Base-by-base conservation (phyloP, 2,113 vertebrate genomes). In the Varanus komodoensis region DNA sequence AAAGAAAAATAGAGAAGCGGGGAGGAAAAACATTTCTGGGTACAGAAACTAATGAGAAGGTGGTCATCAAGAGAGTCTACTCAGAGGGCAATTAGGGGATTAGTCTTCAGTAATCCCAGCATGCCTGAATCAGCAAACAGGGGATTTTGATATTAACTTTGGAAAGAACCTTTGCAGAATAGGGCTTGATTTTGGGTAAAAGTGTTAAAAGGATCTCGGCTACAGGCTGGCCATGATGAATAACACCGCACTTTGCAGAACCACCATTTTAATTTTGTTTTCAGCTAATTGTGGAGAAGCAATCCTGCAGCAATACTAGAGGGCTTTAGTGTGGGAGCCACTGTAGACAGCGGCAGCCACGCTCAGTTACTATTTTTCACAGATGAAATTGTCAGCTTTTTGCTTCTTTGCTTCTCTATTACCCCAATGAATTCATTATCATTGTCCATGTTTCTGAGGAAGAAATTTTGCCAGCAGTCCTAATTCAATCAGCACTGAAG, bases 401-500 rank as follows among this genome's bases (percentile, higher is more conserved):
- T 54, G 23, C 74, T 89, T 89, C 79, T 54, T 48, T 89, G 50
- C 87, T 82, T 52, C 79, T 74, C 44, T 74, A 71, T 82, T 73
- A 74, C 79, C 15, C 17, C 57, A 44, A 67, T 44, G 9, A 73
- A 82, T 73, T 89, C 79, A 82, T 89, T 88, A 61, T 80, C 67
- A 82, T 88, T 50, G 11, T 54, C 82, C 79, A 57, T 73, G 79
- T 88, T 82, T 71, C 69, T 27, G 64, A 82, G 68, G 25, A 61
- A 54, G 71, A 48, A 61, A 73, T 82, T 71, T 82, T 82, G 67
- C 79, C 79, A 82, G 44, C 21, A 34, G 79, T 82, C 67, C 87
- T 71, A 88, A 82, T 61, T 54, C 79, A 88, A 88, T 82, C 78
- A 89, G 38, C 87, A 71, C 64, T 81, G 78, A 89, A 89, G 79